Evolutionary conservation across 2,797 vertebrate genomes (phyloP).

Genomic region (Sarcophilus harrisii): DNA sequence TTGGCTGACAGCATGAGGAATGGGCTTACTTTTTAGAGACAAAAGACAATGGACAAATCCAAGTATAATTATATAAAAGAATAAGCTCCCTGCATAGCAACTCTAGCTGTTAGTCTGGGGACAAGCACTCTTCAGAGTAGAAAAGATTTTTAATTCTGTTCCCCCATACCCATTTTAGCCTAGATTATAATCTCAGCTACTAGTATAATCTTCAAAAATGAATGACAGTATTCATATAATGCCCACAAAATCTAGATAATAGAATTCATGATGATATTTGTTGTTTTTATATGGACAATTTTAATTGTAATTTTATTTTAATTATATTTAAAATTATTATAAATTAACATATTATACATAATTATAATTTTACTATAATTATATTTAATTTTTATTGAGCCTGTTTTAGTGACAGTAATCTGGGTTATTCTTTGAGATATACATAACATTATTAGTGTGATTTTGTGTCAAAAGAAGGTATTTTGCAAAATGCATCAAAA

Average conservation of each 20-base stretch:
- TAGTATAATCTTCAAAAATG: neutral
- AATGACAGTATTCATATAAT: neutral
- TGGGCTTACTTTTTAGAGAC: neutral
- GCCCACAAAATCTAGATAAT: neutral
- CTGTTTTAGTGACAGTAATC: neutral
- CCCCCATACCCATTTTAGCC: neutral
- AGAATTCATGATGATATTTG: neutral
- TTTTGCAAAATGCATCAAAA: neutral
- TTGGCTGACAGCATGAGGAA: neutral
- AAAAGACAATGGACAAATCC: neutral
- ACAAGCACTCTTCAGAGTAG: neutral
- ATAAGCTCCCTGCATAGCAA: accelerated
- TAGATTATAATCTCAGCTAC: neutral
- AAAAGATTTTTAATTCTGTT: neutral
- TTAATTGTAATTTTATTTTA: neutral
- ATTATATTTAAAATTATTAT: too few relatives aligned
- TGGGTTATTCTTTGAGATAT: neutral
- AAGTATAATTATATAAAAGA: neutral
- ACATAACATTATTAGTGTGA: neutral
- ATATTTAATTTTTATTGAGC: neutral
- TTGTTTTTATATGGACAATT: neutral
- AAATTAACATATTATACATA: too few relatives aligned
- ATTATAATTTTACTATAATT: too few relatives aligned
- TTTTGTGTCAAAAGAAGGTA: neutral
- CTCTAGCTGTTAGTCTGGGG: neutral